Conservation (phyloP, 2,797 vertebrate species). For the Molothrus aeneus region DNA sequence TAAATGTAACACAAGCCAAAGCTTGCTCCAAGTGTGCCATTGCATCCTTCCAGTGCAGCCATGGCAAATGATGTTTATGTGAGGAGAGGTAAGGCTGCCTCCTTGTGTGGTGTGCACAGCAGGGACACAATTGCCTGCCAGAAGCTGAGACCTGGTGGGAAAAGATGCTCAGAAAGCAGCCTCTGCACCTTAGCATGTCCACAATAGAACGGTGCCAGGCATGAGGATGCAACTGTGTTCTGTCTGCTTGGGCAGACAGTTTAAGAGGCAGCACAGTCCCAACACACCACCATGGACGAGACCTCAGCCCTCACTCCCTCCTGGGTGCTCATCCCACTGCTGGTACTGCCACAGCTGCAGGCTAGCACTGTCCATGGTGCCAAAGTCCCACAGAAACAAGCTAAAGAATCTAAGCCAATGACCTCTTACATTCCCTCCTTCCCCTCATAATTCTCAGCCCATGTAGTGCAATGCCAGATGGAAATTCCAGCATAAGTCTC, state of each 20-base stretch:
- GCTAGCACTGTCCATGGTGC: rapidly evolving
- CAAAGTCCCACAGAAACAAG: neutral
- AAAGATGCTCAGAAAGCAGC: neutral
- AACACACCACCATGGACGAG: neutral
- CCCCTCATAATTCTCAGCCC: neutral
- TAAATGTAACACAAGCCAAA: neutral
- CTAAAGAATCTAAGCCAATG: neutral
- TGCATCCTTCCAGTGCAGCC: neutral
- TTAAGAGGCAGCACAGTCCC: neutral
- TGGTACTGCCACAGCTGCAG: neutral
- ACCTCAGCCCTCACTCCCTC: neutral
- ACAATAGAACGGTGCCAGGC: neutral
- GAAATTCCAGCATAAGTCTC: neutral
- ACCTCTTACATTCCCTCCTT: neutral
- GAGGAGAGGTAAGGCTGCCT: neutral
- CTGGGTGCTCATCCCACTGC: rapidly evolving
- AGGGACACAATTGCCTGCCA: neutral
- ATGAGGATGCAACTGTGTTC: rapidly evolving
- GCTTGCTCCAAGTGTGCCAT: neutral
- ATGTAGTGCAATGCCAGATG: neutral
- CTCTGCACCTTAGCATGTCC: neutral
- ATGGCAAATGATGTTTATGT: rapidly evolving
- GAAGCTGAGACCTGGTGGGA: neutral
- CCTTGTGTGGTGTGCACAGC: neutral
- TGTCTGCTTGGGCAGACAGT: neutral